phyloP scores from a whole-genome alignment of 2,113 vertebrate genomes.

The Oceanites oceanicus region DNA sequence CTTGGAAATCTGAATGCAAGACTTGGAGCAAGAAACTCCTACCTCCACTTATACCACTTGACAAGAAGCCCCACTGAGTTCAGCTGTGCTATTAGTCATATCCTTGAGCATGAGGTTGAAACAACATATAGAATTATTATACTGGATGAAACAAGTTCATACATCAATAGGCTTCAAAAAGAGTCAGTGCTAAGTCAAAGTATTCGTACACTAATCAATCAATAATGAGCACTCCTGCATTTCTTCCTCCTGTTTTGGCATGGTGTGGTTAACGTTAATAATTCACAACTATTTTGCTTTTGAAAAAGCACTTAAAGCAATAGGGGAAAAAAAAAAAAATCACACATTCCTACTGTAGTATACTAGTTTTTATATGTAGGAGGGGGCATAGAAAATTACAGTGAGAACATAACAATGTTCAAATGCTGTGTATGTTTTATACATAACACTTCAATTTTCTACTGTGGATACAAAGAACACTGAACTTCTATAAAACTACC shows the following conservation, averaged over 20 bases:
- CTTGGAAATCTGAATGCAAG: neutral
- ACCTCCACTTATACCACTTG: neutral
- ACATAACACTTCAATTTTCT: neutral
- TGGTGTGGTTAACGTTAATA: neutral
- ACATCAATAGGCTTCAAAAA: neutral
- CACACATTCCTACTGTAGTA: neutral
- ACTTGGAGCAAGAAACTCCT: neutral
- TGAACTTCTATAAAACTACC: neutral
- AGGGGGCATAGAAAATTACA: neutral
- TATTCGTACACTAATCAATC: neutral
- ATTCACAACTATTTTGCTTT: neutral
- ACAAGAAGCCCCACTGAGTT: neutral
- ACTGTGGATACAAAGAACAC: neutral
- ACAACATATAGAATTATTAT: neutral
- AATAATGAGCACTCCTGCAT: neutral
- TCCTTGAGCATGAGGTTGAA: neutral
- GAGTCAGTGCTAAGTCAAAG: neutral
- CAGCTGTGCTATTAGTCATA: neutral
- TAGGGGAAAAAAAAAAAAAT: neutral
- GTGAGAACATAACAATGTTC: neutral
- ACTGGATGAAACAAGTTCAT: neutral
- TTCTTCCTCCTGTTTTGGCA: neutral
- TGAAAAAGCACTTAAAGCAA: neutral
- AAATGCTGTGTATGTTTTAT: neutral
- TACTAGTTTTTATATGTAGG: accelerated